phyloP scores from a whole-genome alignment of 2,113 vertebrate genomes.

The Zeus faber region DNA sequence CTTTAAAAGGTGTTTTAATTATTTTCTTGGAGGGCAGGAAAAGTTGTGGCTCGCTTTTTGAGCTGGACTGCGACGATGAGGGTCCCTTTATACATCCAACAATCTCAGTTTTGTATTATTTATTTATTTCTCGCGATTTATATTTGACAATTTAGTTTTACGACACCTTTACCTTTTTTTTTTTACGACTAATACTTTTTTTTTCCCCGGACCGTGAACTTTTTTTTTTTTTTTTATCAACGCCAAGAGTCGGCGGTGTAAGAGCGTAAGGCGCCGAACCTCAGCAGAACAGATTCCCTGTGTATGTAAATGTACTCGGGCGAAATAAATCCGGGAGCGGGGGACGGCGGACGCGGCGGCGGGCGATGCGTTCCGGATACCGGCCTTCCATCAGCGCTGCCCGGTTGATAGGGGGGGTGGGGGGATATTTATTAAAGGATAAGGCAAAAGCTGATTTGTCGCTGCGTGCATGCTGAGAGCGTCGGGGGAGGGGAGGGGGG shows the following conservation, averaged over 20 bases:
- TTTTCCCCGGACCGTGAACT: no score
- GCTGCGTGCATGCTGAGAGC: slow-evolving; percentile 17
- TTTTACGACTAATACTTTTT: no score
- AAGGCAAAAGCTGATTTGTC: slow-evolving; percentile 11
- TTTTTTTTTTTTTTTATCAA: no score
- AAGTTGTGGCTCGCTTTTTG: slow-evolving; percentile 3
- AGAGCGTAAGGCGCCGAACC: neutral
- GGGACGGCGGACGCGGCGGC: slow-evolving; percentile 20
- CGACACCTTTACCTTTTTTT: no score
- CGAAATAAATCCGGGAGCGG: no score
- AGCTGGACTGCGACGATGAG: neutral
- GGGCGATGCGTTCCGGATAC: slow-evolving; percentile 55
- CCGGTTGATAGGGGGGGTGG: slow-evolving; percentile 33
- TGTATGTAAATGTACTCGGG: no score
- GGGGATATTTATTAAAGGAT: slow-evolving; percentile 63
- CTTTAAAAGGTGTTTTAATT: slow-evolving; percentile 1
- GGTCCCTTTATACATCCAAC: neutral
- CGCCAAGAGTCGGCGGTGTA: no score
- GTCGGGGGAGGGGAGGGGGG: neutral
- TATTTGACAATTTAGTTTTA: no score
- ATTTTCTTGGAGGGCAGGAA: slow-evolving; percentile 5
- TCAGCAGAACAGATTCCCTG: slow-evolving; percentile 6
- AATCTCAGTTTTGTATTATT: no score
- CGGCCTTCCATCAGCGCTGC: slow-evolving; percentile 50
- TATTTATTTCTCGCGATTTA: no score